Conservation (phyloP, 2,113 vertebrate species). For the Epinephelus moara region DNA sequence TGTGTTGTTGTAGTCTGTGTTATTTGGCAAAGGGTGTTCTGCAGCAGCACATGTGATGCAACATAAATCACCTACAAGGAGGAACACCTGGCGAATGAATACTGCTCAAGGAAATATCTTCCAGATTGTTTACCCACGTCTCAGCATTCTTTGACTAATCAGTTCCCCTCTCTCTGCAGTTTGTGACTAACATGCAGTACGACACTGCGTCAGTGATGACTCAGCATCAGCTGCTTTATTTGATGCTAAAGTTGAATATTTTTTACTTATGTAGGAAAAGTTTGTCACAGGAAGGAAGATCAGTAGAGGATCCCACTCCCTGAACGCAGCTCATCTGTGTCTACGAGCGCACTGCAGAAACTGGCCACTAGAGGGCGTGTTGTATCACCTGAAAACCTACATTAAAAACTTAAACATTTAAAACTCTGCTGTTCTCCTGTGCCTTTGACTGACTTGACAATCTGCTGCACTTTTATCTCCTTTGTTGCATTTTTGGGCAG, state of each 20-base stretch:
- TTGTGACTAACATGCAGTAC: background rate
- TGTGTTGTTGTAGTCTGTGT: background rate
- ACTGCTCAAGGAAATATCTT: background rate
- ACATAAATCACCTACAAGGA: background rate
- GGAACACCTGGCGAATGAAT: background rate
- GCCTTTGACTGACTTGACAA: background rate
- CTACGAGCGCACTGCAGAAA: no score
- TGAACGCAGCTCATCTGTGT: background rate
- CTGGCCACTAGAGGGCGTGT: conserved; percentile 41
- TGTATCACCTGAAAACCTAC: background rate
- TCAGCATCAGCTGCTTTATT: conserved; percentile 30
- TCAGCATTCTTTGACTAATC: background rate
- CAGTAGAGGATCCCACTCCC: background rate
- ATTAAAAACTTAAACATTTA: background rate
- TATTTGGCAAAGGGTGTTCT: background rate
- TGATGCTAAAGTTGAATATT: conserved; percentile 4
- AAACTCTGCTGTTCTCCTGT: background rate
- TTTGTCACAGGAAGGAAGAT: background rate
- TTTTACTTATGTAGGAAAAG: background rate
- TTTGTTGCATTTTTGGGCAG: background rate
- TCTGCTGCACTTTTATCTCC: background rate
- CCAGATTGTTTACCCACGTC: background rate
- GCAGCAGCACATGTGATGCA: background rate
- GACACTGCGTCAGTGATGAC: no score
- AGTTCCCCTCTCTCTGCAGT: background rate